Evolutionary conservation across 2,113 vertebrate species (phyloP), one percentile per base, ranked within the genome.

Genomic region (Pomatorhinus ruficollis): DNA sequence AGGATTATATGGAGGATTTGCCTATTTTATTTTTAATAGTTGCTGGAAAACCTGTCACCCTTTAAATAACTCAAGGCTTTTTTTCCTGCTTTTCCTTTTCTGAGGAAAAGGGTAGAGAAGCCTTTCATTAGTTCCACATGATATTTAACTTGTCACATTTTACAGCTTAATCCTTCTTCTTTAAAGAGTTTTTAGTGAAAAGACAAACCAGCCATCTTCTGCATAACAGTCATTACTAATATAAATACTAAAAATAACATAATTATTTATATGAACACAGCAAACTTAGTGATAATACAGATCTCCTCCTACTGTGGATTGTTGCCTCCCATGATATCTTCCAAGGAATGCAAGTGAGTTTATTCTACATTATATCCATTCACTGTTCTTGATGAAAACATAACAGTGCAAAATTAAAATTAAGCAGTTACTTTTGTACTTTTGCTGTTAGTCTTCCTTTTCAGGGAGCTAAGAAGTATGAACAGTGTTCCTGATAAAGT

Each of bases 91-190:
- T 90, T 85, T 35, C 16, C 9, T 89, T 84, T 59, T 93, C 52
- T 76, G 61, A 50, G 25, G 23, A 71, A 68, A 35, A 75, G 35
- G 15, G 21, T 25, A 89, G 37, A 89, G 52, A 91, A 91, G 35
- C 52, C 61, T 91, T 94, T 94, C 64, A 78, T 93, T 82, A 84
- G 33, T 87, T 2, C 3, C 60, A 79, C 31, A 24, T 63, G 57
- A 60, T 78, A 82, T 84, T 93, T 95, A 95, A 87, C 57, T 87
- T 91, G 82, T 93, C 92, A 87, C n/a, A 44, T 85, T 82, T 85
- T 91, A 47, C 49, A 61, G 44, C 53, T 89, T 82, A 81, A 87
- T 85, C 17, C 25, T 78, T 77, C 66, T 64, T 52, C 31, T 80
- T 65, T 74, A 27, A 60, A 59, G 59, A 63, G 57, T 64, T 85